Conservation (phyloP, 2,113 vertebrate species). For the Synodontis membranacea region DNA sequence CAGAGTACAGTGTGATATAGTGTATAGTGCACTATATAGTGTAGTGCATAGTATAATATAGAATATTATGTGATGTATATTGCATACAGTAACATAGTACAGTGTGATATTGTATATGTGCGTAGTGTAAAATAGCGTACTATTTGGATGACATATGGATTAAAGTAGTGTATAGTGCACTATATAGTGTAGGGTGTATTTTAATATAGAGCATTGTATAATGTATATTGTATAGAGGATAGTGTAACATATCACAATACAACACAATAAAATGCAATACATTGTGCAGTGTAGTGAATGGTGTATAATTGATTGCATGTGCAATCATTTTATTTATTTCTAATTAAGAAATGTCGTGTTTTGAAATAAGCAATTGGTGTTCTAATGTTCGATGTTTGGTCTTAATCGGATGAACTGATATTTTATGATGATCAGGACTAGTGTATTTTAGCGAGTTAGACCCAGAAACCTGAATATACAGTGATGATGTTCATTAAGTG, state of each 20-base stretch:
- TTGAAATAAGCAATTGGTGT: background rate
- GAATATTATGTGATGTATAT: too few species aligned
- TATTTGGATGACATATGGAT: background rate
- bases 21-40: background rate
- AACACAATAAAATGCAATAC: too few species aligned
- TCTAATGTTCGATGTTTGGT: background rate
- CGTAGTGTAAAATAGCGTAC: background rate
- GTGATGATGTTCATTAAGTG: background rate
- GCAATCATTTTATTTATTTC: background rate
- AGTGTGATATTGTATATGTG: too few species aligned
- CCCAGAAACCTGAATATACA: background rate
- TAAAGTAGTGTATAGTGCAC: background rate
- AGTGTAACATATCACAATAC: background rate
- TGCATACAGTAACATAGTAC: too few species aligned
- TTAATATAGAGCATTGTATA: background rate
- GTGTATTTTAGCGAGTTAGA: background rate
- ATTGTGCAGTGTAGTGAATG: background rate
- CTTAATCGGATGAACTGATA: background rate
- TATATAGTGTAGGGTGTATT: too few species aligned
- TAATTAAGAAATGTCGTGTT: background rate
- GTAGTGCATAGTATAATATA: background rate
- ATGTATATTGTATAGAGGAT: background rate
- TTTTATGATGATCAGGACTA: background rate
- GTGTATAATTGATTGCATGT: background rate
- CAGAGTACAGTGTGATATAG: background rate